Evolutionary conservation across 1,140 invertebrate genomes (phyloP), one percentile per base, ranked within the genome.

Genomic region (Grapholita molesta): DNA sequence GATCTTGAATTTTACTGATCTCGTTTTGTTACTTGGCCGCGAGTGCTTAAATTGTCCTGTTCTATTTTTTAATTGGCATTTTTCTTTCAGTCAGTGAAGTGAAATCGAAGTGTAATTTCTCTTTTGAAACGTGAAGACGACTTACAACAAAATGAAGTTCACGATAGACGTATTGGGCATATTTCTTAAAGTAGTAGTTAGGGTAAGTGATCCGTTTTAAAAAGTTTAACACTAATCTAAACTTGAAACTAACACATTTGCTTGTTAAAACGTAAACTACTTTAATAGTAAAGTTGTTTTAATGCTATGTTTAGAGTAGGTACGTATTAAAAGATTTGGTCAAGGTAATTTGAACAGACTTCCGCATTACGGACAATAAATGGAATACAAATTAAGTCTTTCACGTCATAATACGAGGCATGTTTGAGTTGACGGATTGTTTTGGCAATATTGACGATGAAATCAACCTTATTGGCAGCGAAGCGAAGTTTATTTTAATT

Each of bases 121-220:
- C 70, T 68, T 28, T 67, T 38, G 38, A 33, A 67, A 38, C 66
- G 69, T 71, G 80, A 78, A 75, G 71, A 74, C 66, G 70, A 68
- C 52, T 35, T 70, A 24, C n/a, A n/a, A n/a, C 83, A 88, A 84
- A 66, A 92, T 92, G 91, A 92, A 92, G 86, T 91, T 92, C 77
- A 88, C 89, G 24, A 85, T 92, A 53, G 91, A 92, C 66, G 90
- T 92, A 15, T 78, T 92, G 79, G 91, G 91, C 28, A 88, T 92
- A 74, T 91, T 92, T 75, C 80, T 92, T 67, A 92, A 92, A 88
- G 85, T 92, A 70, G 91, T 92, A 48, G 76, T 92, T 77, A 92
- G 83, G 89, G 91, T 92, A 85, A 84, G 86, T 86, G 64, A 66
- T 76, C n/a, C 53, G 33, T 67, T 69, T 64, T 64, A 55, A 21